Conservation (phyloP, 2,113 vertebrate genomes). For the Salvelinus sp. region DNA sequence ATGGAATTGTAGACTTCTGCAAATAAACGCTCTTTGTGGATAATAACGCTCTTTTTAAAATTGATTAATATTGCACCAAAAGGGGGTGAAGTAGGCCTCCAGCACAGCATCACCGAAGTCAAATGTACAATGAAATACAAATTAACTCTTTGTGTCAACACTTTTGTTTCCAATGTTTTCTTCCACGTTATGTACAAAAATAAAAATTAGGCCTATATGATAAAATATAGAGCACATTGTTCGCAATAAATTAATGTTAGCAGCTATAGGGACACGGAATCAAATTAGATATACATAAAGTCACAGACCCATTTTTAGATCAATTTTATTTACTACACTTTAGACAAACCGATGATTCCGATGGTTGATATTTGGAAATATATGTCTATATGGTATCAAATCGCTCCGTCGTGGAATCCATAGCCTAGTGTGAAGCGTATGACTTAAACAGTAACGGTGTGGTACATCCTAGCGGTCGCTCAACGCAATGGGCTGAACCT, state of each 20-base stretch:
- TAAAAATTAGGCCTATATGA: background rate
- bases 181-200: background rate
- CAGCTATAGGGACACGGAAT: background rate
- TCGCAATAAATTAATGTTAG: background rate
- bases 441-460: slow-evolving; percentile 73
- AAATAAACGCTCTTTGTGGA: background rate
- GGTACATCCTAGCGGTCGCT: slow-evolving; percentile 83
- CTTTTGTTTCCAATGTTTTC: background rate
- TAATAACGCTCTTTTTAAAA: too few relatives aligned
- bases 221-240: background rate
- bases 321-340: background rate
- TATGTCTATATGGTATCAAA: slow-evolving; percentile 14
- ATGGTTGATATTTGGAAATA: background rate
- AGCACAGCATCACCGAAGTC: background rate
- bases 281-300: background rate
- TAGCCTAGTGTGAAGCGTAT: slow-evolving; percentile 29
- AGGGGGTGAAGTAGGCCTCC: background rate
- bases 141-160: background rate
- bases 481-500: slow-evolving; percentile 76
- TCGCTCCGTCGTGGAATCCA: slow-evolving; percentile 32
- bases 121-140: background rate
- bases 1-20: background rate
- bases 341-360: slow-evolving; percentile 7
- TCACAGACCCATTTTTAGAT: too few relatives aligned
- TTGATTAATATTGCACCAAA: background rate